Conservation (phyloP, 2,797 vertebrate species). For the Ctenopoma multispine region DNA sequence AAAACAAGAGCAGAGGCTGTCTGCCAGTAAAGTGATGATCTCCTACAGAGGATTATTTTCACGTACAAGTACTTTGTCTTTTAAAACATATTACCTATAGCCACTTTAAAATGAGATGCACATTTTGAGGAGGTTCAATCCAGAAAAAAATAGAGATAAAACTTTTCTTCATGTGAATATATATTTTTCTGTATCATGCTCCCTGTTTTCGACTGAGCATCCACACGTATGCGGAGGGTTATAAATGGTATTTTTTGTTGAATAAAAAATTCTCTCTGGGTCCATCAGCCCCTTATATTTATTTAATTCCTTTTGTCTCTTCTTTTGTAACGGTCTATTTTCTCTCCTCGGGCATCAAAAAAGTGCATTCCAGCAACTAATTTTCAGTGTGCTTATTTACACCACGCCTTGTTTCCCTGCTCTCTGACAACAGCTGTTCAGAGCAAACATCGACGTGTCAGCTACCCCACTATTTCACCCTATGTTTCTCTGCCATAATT, state of each 20-base stretch:
- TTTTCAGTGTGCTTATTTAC: conserved; percentile 59
- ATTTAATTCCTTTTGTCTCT: conserved; percentile 1
- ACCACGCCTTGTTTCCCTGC: conserved; percentile 58
- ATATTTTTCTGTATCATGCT: too few species aligned
- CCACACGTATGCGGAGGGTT: background rate
- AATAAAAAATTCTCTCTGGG: conserved; percentile 3
- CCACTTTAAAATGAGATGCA: too few species aligned
- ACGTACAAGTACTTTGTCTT: too few species aligned
- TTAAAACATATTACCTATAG: too few species aligned
- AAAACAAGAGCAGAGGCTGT: too few species aligned
- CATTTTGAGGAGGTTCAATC: too few species aligned
- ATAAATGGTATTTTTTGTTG: background rate
- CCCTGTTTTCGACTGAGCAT: too few species aligned
- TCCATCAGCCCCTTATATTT: conserved; percentile 9
- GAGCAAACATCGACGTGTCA: conserved; percentile 66
- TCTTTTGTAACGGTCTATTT: conserved; percentile 24
- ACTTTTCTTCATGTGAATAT: too few species aligned
- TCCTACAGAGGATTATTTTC: too few species aligned
- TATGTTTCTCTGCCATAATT: conserved; percentile 61
- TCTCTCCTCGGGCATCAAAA: conserved; percentile 43
- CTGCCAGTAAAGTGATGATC: too few species aligned
- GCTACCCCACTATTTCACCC: conserved; percentile 59
- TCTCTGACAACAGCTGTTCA: conserved; percentile 68
- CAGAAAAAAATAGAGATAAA: too few species aligned
- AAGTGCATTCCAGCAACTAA: conserved; percentile 47